A percentile compares a stretch with the other conserved stretches of the same genome.
Evolutionary conservation across 53 echinoderm and acorn worm genomes (phyloP).

Genomic region (Stichopus horrens): DNA sequence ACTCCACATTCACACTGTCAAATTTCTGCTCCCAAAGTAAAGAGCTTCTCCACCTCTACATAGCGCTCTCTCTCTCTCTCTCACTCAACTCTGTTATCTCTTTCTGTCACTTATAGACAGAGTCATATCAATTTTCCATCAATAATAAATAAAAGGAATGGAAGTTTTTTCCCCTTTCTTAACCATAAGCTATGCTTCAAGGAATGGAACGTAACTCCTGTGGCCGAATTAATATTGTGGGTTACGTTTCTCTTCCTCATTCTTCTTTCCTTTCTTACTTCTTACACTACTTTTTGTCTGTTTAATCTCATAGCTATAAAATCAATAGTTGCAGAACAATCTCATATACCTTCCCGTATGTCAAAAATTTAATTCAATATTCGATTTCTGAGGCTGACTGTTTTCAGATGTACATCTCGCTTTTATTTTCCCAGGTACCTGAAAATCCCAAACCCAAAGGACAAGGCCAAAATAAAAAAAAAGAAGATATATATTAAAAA

Average conservation of each 20-base stretch:
- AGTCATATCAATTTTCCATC: conserved; percentile 10
- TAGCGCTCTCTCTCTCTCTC: too few species aligned
- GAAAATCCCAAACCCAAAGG: neutral
- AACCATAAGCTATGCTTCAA: conserved; percentile 15
- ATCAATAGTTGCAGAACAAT: conserved; percentile 32
- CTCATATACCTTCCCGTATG: conserved; percentile 9
- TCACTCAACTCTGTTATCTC: too few species aligned
- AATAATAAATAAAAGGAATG: conserved; percentile 7
- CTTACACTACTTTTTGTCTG: neutral
- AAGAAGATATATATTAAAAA: neutral
- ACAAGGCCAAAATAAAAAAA: neutral
- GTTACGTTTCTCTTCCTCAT: neutral
- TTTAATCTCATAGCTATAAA: conserved; percentile 32
- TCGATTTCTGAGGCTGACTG: conserved; percentile 12
- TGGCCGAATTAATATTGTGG: conserved; percentile 30
- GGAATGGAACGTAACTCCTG: conserved; percentile 21
- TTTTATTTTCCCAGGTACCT: conserved; percentile 22
- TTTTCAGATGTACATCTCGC: neutral
- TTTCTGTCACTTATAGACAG: neutral
- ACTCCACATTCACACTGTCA: neutral
- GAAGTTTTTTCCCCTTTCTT: conserved; percentile 3
- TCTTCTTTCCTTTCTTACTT: neutral
- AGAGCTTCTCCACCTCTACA: neutral
- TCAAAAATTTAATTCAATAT: conserved; percentile 43
- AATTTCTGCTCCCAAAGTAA: neutral